A percentile compares a stretch with the other conserved stretches of the same genome.
Evolutionary conservation across 2,888 invertebrate genomes (phyloP).

Genomic region (Cloeon dipterum): DNA sequence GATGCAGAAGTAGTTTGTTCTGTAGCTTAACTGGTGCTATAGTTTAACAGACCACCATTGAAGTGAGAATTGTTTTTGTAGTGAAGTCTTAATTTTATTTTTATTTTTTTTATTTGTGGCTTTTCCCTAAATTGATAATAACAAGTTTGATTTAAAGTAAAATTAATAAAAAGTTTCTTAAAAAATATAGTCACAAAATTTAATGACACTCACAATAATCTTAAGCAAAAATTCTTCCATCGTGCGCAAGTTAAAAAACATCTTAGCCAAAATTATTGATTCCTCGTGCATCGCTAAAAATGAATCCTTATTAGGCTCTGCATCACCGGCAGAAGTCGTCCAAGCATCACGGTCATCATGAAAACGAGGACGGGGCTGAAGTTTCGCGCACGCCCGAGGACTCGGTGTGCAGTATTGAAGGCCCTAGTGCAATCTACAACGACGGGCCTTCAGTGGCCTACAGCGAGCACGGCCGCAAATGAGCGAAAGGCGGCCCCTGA

Average conservation of each 20-base stretch:
- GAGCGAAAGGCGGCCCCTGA: conserved; percentile 5
- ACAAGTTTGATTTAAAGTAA: no score
- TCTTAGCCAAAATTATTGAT: no score
- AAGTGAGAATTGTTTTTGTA: not conserved
- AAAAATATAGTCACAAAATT: no score
- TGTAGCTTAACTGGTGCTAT: no score
- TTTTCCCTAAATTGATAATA: no score
- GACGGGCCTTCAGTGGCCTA: conserved; percentile 15
- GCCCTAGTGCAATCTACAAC: conserved; percentile 25
- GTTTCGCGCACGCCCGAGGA: conserved; percentile 75
- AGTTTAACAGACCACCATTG: not conserved
- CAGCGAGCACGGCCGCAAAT: conserved; percentile 8
- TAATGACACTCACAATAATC: no score
- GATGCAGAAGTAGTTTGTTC: not conserved
- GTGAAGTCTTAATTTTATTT: not conserved
- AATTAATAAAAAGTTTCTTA: no score
- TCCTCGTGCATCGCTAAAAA: no score
- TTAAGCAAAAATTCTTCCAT: no score
- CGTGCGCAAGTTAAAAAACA: no score
- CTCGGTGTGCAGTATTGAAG: conserved; percentile 73
- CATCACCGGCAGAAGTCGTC: conserved; percentile 35
- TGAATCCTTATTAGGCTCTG: conserved; percentile 56
- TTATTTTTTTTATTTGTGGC: not conserved
- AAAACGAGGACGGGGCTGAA: conserved; percentile 47
- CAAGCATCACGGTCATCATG: conserved; percentile 19